Percentiles rank a stretch among this genome's conserved stretches.
phyloP scores from a whole-genome alignment of 2,797 vertebrate species.

The Muscicapa striata region DNA sequence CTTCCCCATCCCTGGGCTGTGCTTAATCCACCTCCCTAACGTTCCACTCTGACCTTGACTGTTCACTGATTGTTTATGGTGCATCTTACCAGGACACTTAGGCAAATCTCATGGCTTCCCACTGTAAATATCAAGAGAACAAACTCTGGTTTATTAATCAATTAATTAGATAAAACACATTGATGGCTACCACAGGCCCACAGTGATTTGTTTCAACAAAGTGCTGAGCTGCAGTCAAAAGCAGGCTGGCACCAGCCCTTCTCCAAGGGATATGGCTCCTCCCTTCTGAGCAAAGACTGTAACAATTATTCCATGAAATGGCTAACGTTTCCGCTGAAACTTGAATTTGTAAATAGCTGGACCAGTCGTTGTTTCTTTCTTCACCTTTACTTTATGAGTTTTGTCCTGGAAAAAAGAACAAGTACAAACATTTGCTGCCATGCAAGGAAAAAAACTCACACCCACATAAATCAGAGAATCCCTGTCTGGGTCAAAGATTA shows the following conservation, averaged over 20 bases:
- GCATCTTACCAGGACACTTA: neutral
- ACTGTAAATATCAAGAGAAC: neutral
- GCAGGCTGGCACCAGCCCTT: neutral
- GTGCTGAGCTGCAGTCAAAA: neutral
- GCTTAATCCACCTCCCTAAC: neutral
- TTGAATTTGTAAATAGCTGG: conserved; percentile 95
- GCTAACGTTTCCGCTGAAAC: conserved; percentile 86
- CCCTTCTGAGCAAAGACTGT: neutral
- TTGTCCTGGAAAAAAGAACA: conserved; percentile 85
- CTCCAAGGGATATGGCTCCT: neutral
- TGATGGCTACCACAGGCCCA: neutral
- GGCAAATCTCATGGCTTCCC: conserved; percentile 1
- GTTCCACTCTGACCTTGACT: neutral
- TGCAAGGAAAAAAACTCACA: neutral
- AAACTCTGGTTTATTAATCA: conserved; percentile 52
- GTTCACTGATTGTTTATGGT: neutral
- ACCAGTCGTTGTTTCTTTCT: conserved; percentile 83
- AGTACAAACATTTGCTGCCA: neutral
- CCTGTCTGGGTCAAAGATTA: neutral
- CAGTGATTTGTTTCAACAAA: neutral
- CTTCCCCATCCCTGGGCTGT: neutral
- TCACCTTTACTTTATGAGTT: conserved; percentile 88
- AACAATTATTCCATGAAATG: neutral
- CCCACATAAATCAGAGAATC: neutral
- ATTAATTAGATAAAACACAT: conserved; percentile 21